Evolutionary conservation across 1,140 invertebrate species (phyloP).

Genomic region (Drosophila orena): DNA sequence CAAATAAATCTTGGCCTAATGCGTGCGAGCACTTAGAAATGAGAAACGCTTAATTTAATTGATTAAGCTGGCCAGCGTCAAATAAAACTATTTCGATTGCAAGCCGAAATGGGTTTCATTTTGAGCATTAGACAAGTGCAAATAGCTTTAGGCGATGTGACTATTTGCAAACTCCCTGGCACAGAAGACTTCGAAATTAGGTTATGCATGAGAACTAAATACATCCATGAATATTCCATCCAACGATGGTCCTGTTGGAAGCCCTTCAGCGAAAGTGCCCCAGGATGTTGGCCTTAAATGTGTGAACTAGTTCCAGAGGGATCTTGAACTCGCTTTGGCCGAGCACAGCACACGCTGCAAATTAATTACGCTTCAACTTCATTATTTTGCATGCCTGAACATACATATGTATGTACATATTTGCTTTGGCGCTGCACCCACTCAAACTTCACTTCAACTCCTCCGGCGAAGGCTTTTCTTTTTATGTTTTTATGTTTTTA

Average conservation of each 20-base stretch:
- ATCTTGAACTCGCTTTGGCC: conserved; percentile 37
- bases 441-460: neutral
- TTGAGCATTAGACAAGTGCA: neutral
- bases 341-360: conserved; percentile 53
- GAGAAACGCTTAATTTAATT: conserved; percentile 1
- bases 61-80: conserved; percentile 1
- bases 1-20: conserved; percentile 4
- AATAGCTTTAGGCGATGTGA: neutral
- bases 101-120: conserved; percentile 8
- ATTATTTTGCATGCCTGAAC: conserved; percentile 79
- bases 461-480: conserved; percentile 8
- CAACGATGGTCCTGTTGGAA: neutral
- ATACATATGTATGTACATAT: too few species aligned
- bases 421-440: conserved; percentile 38
- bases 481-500: too few species aligned
- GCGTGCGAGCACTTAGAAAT: neutral
- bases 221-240: neutral
- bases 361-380: conserved; percentile 80
- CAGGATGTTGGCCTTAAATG: neutral
- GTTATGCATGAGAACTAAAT: too few species aligned
- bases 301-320: conserved; percentile 4
- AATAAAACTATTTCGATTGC: conserved; percentile 14
- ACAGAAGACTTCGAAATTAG: neutral
- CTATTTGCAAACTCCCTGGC: neutral
- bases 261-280: conserved; percentile 5